Base-by-base conservation (phyloP, 2,113 vertebrate genomes). In the Saiga tatarica region DNA sequence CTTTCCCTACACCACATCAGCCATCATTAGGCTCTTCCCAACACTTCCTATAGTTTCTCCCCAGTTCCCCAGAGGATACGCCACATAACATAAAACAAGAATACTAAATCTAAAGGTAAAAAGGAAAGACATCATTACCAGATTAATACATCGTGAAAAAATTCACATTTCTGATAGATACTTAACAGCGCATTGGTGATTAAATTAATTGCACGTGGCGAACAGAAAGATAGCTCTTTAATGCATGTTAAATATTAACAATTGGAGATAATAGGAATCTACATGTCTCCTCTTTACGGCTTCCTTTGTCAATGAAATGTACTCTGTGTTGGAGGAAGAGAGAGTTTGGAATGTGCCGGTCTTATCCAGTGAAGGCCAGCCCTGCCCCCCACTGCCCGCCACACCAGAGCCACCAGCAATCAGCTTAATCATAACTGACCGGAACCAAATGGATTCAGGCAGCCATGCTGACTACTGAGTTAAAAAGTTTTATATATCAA, bases 341-440 rank as follows among this genome's bases (percentile, higher is more conserved):
- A 98, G 23, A 97, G 98, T 95, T 98, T 98, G 98, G 98, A 94
- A 89, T 96, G 98, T 91, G 98, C 98, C 96, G 94, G 50, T 97
- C 97, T 97, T 97, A 97, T 97, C 96, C 97, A 87, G 96, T 33
- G 97, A 98, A 98, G 97, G 92, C 96, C 93, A 79, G 93, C 67
- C 30, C 94, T 45, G 95, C 76, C 97, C 90, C 89, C 93, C 81
- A 12, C 92, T 89, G 36, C 89, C 94, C 79, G 13, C 93, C 95
- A 98, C 95, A 92, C 95, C 60, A 76, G 98, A 97, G 98, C 98
- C 98, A 98, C 98, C 97, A 17, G 97, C 98, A 97, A 98, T 99
- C 99, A 99, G 88, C 97, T 87, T 98, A 98, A 98, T 98, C 98
- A 98, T 97, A 98, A 98, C 81, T 98, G 98, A 99, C 98, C 98